A percentile compares a stretch with the other conserved stretches of the same genome.
These are phyloP conservation scores for Falco naumanni DNA, from an alignment of 2,797 vertebrate species.

Conservation along the genomic window DNA sequence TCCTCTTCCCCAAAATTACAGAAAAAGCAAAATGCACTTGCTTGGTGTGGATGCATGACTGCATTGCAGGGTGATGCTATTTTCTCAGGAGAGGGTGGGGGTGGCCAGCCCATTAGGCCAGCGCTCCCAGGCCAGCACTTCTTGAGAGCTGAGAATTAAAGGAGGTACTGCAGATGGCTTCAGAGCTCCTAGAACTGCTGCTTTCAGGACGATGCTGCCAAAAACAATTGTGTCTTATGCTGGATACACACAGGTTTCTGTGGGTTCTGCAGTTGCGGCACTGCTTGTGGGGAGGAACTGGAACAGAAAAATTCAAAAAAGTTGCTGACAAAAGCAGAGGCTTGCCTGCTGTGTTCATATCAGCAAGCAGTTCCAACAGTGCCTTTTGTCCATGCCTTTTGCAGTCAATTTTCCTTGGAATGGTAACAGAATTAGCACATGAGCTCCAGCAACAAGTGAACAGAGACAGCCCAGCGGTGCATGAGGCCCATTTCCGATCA, in stretches of 20 bases:
- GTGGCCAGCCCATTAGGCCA: neutral
- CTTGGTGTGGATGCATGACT: fast-evolving
- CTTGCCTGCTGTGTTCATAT: neutral
- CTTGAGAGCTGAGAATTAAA: neutral
- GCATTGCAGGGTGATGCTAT: neutral
- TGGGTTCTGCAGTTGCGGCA: neutral
- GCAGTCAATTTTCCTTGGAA: neutral
- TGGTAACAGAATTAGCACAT: neutral
- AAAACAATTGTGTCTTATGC: fast-evolving
- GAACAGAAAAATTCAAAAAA: neutral
- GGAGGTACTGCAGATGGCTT: neutral
- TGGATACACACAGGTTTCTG: neutral
- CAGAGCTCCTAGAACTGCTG: neutral
- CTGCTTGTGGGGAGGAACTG: neutral
- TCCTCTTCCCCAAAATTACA: neutral
- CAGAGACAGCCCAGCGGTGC: neutral
- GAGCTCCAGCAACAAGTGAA: neutral
- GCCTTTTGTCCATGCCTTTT: neutral
- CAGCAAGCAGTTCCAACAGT: neutral
- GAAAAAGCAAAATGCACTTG: neutral
- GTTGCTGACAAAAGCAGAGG: neutral
- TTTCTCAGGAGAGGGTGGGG: neutral
- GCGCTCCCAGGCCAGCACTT: neutral
- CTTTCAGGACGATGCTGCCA: neutral
- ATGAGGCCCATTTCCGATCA: fast-evolving